Percentiles rank a stretch among this genome's conserved stretches.
Conservation (phyloP, 2,113 vertebrate species). For the Lathamus discolor region DNA sequence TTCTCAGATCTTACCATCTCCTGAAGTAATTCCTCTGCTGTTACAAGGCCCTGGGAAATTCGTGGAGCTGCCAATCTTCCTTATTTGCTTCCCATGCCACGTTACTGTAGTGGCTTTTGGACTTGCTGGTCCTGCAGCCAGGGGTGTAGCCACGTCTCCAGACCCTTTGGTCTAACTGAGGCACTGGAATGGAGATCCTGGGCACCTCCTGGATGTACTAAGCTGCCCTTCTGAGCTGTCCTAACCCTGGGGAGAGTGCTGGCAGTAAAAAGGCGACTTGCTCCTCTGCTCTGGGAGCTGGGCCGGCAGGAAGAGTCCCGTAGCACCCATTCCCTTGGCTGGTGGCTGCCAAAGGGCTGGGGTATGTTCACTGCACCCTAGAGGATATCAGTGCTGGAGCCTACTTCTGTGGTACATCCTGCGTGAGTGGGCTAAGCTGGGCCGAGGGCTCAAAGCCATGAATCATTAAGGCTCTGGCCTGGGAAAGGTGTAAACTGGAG, state of each 20-base stretch:
- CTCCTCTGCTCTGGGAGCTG: not conserved
- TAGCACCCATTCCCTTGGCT: not conserved
- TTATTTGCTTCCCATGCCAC: not conserved
- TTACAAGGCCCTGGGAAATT: not conserved
- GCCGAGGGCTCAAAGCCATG: not conserved
- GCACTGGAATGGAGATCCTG: not conserved
- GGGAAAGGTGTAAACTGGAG: not conserved
- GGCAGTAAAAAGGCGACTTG: not conserved
- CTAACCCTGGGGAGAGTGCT: not conserved
- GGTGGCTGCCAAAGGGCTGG: not conserved
- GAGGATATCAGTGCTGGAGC: not conserved
- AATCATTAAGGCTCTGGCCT: not conserved
- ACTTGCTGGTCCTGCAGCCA: not conserved
- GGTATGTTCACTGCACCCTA: not conserved
- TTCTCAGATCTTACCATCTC: not conserved
- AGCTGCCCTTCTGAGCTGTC: not conserved
- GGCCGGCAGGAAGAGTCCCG: not conserved
- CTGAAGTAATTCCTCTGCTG: not conserved
- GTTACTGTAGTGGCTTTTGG: not conserved
- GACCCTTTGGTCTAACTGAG: not conserved
- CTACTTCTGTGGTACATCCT: not conserved
- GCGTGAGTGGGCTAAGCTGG: accelerated
- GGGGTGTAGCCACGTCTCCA: not conserved
- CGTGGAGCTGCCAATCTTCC: not conserved
- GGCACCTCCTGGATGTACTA: not conserved